Percentiles rank a stretch among this genome's conserved stretches.
Conservation (phyloP, 1,140 invertebrate species). For the Maconellicoccus hirsutus region DNA sequence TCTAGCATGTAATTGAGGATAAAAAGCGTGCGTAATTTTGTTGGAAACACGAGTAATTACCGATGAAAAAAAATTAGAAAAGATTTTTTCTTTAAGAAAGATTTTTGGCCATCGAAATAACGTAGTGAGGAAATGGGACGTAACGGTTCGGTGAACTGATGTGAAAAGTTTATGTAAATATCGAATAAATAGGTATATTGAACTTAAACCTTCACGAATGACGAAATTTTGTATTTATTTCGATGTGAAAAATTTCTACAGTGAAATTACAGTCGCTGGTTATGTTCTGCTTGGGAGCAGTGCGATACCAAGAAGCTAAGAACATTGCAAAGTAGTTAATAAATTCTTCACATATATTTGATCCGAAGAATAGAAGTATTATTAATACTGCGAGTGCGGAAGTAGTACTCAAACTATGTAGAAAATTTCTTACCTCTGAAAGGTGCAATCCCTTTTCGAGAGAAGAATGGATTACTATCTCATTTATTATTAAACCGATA, state of each 20-base stretch:
- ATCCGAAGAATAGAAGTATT: neutral
- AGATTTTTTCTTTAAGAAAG: too few relatives aligned
- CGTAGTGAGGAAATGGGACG: neutral
- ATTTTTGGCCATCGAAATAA: neutral
- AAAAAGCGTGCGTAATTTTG: too few relatives aligned
- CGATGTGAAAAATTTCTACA: neutral
- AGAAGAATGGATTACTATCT: neutral
- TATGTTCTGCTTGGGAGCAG: neutral
- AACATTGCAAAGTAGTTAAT: too few relatives aligned
- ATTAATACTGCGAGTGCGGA: neutral
- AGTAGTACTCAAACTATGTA: neutral
- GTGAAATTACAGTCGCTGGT: neutral
- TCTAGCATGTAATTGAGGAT: too few relatives aligned
- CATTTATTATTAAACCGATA: neutral
- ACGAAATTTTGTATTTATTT: neutral
- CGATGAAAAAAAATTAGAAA: too few relatives aligned
- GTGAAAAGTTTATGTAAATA: too few relatives aligned
- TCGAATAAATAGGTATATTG: too few relatives aligned
- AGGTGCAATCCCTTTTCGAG: neutral
- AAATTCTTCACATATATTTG: neutral
- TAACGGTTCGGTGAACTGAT: neutral
- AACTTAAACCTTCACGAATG: neutral
- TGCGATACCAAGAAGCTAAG: neutral
- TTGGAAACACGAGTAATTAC: too few relatives aligned
- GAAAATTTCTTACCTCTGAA: constrained; percentile 2